Conservation (phyloP, 2,888 invertebrate genomes). For the Oscheius onirici region DNA sequence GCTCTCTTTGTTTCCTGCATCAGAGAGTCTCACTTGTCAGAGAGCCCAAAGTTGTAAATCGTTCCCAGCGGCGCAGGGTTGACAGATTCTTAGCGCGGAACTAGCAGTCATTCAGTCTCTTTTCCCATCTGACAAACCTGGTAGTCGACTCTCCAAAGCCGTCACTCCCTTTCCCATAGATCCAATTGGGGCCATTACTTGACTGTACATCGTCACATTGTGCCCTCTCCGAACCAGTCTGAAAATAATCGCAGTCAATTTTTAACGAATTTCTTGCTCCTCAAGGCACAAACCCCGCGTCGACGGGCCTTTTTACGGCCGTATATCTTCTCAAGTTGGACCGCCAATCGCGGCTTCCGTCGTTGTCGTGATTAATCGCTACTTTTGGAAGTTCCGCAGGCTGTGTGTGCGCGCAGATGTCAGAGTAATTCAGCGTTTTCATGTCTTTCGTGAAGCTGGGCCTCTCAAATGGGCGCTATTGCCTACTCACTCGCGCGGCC, state of each 20-base stretch:
- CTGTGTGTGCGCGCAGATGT: conserved; percentile 5
- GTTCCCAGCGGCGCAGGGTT: conserved; percentile 22
- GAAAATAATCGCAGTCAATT: conserved; percentile 8
- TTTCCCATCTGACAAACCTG: conserved; percentile 16
- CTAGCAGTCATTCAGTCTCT: not conserved
- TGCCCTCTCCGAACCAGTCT: conserved; percentile 47
- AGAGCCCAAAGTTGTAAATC: conserved; percentile 11
- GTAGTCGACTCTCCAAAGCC: conserved; percentile 16
- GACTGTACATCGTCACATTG: conserved; percentile 48
- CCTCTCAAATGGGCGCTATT: too few species aligned
- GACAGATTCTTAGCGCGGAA: conserved; percentile 1
- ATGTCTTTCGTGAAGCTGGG: too few species aligned
- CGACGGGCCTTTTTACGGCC: conserved; percentile 27
- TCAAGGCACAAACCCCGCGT: conserved; percentile 22
- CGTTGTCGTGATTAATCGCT: conserved; percentile 32
- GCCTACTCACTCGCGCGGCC: too few species aligned
- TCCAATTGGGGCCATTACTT: conserved; percentile 26
- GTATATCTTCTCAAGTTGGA: conserved; percentile 25
- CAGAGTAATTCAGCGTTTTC: conserved; percentile 17
- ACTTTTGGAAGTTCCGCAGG: conserved; percentile 29
- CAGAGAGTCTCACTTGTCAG: conserved; percentile 20
- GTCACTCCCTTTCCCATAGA: conserved; percentile 27
- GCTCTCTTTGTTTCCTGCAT: conserved; percentile 10
- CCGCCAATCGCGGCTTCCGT: conserved; percentile 32
- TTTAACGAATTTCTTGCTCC: not conserved